These are phyloP conservation scores for Heliocidaris erythrogramma DNA, from an alignment of 35 echinoderm and acorn worm species.

Conservation along the genomic window DNA sequence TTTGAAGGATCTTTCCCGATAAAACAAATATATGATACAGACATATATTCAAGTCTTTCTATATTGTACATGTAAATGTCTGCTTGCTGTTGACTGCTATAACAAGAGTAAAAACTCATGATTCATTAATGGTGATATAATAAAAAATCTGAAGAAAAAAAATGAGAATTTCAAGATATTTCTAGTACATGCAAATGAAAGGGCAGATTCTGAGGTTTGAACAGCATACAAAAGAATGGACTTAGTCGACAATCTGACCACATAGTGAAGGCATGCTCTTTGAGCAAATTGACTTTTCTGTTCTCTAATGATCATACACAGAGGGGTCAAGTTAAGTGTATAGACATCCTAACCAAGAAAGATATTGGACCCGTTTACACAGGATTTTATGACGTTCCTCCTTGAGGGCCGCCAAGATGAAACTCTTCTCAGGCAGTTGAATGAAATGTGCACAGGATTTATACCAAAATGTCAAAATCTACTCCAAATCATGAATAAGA, in stretches of 20 bases:
- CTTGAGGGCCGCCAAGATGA: too few relatives aligned
- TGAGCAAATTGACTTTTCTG: not conserved
- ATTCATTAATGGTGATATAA: too few relatives aligned
- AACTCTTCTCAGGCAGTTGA: too few relatives aligned
- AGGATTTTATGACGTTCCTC: too few relatives aligned
- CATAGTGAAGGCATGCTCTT: not conserved
- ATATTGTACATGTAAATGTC: not conserved
- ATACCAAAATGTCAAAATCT: too few relatives aligned
- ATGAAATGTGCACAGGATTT: too few relatives aligned
- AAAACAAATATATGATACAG: not conserved
- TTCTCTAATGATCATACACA: not conserved
- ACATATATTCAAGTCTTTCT: too few relatives aligned
- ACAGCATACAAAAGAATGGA: not conserved
- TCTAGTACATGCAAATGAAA: not conserved
- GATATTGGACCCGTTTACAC: not conserved
- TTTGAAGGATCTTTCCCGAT: too few relatives aligned
- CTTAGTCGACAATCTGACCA: constrained; percentile 9
- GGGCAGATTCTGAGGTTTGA: not conserved
- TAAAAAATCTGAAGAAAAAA: not conserved
- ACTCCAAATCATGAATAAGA: too few relatives aligned
- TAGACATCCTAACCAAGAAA: not conserved
- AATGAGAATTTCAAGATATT: not conserved
- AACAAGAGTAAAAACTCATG: too few relatives aligned
- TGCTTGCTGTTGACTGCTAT: too few relatives aligned
- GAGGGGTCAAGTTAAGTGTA: not conserved